These are phyloP conservation scores for Cavia porcellus DNA, from an alignment of 2,113 vertebrate genomes.

Conservation along the genomic window DNA sequence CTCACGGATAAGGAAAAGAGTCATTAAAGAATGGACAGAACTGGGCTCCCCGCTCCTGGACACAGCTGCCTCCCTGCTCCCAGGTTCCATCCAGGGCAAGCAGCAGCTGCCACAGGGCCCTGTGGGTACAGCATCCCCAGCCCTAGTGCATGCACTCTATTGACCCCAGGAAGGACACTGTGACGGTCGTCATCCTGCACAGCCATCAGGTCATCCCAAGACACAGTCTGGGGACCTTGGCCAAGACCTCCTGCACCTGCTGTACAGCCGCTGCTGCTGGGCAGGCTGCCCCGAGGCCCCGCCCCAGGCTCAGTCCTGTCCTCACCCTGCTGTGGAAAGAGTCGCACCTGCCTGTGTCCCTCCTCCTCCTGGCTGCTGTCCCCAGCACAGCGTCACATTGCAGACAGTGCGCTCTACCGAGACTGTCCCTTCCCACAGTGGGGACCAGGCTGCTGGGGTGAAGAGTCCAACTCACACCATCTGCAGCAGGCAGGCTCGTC, in stretches of 20 bases:
- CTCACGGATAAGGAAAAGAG: background rate
- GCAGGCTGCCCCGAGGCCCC: background rate
- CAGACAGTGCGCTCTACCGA: no score
- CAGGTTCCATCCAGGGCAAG: background rate
- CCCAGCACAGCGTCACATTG: accelerated
- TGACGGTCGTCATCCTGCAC: background rate
- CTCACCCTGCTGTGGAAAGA: background rate
- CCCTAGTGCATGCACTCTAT: background rate
- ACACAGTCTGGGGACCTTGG: no score
- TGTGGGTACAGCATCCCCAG: background rate
- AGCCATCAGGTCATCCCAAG: background rate
- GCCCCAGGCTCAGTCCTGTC: background rate
- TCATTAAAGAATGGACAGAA: accelerated
- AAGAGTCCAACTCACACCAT: no score
- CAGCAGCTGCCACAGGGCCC: background rate
- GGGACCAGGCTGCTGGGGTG: accelerated
- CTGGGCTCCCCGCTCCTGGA: background rate
- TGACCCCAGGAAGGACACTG: background rate
- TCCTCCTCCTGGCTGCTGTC: background rate
- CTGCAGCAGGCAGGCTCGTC: background rate
- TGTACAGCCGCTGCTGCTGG: background rate
- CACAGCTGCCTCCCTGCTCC: background rate
- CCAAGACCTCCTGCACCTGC: background rate
- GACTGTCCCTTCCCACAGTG: no score
- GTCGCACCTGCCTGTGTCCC: background rate